Evolutionary conservation across 2,888 invertebrate genomes (phyloP).

Genomic region (Dugesia japonica): DNA sequence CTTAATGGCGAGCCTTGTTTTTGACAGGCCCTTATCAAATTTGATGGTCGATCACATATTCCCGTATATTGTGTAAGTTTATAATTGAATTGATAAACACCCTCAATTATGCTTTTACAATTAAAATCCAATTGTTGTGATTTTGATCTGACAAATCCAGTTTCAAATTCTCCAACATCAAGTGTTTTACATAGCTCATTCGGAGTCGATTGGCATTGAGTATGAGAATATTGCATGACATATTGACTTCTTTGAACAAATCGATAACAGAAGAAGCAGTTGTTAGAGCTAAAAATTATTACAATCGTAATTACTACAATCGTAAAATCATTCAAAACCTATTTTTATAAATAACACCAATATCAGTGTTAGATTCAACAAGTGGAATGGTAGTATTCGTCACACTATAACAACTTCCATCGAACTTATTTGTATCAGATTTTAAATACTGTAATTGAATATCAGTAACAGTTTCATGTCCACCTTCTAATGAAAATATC

Average conservation of each 20-base stretch:
- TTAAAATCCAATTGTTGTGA: conserved; percentile 27
- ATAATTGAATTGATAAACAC: conserved; percentile 34
- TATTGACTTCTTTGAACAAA: conserved; percentile 22
- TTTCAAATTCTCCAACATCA: background rate
- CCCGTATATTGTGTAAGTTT: conserved; percentile 26
- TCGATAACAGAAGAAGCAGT: conserved; percentile 25
- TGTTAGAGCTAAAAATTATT: conserved; percentile 17
- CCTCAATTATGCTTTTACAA: conserved; percentile 34
- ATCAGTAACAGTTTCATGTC: conserved; percentile 23
- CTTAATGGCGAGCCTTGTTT: conserved; percentile 33
- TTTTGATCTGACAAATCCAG: conserved; percentile 9
- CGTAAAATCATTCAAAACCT: background rate
- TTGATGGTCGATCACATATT: conserved; percentile 29
- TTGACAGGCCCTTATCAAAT: conserved; percentile 33
- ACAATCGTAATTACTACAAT: conserved; percentile 1
- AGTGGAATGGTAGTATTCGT: background rate
- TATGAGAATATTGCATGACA: conserved; percentile 21
- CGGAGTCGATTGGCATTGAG: background rate
- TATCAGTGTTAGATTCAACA: background rate
- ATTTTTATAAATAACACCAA: background rate
- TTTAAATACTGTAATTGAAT: background rate
- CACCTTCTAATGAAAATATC: conserved; percentile 23
- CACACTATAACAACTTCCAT: background rate
- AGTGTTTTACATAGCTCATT: background rate
- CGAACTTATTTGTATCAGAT: background rate